Conservation (phyloP, 92 coral and sea anemone genomes). For the Phenganax subtilis region DNA sequence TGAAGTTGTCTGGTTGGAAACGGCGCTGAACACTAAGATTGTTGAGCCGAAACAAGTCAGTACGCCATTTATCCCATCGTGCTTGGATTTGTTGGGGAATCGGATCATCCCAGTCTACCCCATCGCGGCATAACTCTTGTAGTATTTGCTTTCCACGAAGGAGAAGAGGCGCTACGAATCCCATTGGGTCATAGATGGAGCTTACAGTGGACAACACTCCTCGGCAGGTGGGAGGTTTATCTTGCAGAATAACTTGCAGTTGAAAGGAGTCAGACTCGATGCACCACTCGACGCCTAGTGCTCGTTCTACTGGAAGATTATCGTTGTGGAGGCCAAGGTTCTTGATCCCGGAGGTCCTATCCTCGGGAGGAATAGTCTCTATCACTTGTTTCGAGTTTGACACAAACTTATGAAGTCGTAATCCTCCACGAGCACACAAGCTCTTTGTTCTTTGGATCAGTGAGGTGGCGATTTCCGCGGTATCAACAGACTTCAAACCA, state of each 20-base stretch:
- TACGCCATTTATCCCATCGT: slow-evolving; percentile 16
- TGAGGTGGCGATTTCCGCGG: too few species aligned
- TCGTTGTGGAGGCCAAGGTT: neutral
- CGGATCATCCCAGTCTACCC: slow-evolving; percentile 7
- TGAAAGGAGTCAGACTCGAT: slow-evolving; percentile 14
- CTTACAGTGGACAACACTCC: slow-evolving; percentile 16
- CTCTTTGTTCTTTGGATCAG: too few species aligned
- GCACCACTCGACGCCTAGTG: slow-evolving; percentile 21
- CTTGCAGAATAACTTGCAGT: neutral
- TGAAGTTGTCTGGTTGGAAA: neutral
- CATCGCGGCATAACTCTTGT: slow-evolving; percentile 12
- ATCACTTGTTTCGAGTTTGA: too few species aligned
- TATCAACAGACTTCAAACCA: too few species aligned
- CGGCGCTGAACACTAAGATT: neutral
- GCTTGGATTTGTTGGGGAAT: neutral
- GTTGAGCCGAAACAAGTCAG: neutral
- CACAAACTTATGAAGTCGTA: too few species aligned
- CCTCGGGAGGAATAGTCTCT: too few species aligned
- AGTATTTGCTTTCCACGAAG: neutral
- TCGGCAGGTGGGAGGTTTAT: neutral
- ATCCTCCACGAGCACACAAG: too few species aligned
- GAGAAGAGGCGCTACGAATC: neutral
- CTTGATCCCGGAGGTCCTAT: too few species aligned
- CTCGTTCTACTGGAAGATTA: slow-evolving; percentile 17
- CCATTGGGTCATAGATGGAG: slow-evolving; percentile 1